A percentile compares a stretch with the other conserved stretches of the same genome.
These are phyloP conservation scores for Pachyramphus minor DNA, from an alignment of 2,113 vertebrate species.

Conservation along the genomic window DNA sequence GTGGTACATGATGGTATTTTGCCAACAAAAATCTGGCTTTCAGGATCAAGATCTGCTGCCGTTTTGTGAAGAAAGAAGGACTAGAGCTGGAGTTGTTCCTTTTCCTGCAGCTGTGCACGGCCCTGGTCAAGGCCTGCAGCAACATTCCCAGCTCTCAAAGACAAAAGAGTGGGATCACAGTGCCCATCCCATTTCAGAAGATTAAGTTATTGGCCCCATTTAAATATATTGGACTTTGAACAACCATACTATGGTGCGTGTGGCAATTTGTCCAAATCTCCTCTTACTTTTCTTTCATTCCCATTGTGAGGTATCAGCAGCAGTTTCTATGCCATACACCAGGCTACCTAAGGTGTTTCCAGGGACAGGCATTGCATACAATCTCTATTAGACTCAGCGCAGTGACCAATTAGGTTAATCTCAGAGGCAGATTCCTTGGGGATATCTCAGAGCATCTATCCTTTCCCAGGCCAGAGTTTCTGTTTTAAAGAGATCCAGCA, in stretches of 20 bases:
- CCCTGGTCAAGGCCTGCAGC: fast-evolving
- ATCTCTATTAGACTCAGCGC: slow-evolving; percentile 23
- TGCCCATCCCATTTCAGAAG: background rate
- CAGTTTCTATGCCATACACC: background rate
- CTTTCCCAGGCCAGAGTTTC: slow-evolving; percentile 13
- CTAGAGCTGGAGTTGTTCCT: background rate
- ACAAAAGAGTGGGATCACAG: background rate
- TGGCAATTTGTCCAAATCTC: background rate
- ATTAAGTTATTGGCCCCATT: background rate
- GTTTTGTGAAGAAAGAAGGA: background rate
- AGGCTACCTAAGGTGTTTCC: background rate
- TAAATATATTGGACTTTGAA: background rate
- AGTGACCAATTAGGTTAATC: slow-evolving; percentile 66
- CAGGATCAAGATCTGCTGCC: background rate
- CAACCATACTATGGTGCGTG: background rate
- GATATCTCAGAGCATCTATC: slow-evolving; percentile 10
- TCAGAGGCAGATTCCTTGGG: slow-evolving; percentile 51
- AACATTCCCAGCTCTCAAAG: background rate
- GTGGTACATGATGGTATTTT: background rate
- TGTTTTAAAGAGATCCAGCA: slow-evolving; percentile 42
- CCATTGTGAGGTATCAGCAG: background rate
- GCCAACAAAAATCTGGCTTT: background rate
- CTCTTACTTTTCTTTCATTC: background rate
- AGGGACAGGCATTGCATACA: background rate
- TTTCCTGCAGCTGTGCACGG: background rate